phyloP scores from a whole-genome alignment of 1,140 invertebrate species.

The Onthophagus taurus region DNA sequence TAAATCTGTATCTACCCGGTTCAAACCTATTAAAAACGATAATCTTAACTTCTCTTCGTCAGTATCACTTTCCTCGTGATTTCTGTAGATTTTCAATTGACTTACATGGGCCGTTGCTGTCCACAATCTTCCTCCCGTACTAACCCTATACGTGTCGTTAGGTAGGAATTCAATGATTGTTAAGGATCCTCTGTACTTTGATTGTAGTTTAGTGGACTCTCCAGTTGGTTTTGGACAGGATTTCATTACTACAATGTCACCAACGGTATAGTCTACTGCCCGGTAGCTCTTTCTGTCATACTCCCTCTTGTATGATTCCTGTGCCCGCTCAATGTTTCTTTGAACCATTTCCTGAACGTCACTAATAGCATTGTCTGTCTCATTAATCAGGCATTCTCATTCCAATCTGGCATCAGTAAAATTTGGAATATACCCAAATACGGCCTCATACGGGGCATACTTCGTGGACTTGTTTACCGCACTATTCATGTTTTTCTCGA shows the following conservation, averaged over 20 bases:
- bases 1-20: too few relatives aligned
- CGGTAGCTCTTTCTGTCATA: neutral
- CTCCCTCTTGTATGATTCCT: neutral
- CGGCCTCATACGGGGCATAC: neutral
- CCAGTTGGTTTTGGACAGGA: conserved; percentile 13
- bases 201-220: conserved; percentile 17
- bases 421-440: neutral
- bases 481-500: neutral
- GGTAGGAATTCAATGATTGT: conserved; percentile 20
- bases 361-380: neutral
- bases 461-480: neutral
- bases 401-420: neutral
- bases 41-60: too few relatives aligned
- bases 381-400: neutral
- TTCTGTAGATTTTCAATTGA: conserved; percentile 9
- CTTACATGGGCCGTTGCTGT: conserved; percentile 3
- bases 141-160: conserved; percentile 20
- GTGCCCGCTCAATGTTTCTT: neutral
- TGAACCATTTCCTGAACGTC: neutral
- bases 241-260: neutral
- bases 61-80: neutral
- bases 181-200: conserved; percentile 22
- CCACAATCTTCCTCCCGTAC: conserved; percentile 8
- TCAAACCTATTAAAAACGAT: too few relatives aligned
- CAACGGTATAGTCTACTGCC: neutral